Evolutionary conservation across 2,113 vertebrate genomes (phyloP).

Genomic region (Actenoides lindsayi): DNA sequence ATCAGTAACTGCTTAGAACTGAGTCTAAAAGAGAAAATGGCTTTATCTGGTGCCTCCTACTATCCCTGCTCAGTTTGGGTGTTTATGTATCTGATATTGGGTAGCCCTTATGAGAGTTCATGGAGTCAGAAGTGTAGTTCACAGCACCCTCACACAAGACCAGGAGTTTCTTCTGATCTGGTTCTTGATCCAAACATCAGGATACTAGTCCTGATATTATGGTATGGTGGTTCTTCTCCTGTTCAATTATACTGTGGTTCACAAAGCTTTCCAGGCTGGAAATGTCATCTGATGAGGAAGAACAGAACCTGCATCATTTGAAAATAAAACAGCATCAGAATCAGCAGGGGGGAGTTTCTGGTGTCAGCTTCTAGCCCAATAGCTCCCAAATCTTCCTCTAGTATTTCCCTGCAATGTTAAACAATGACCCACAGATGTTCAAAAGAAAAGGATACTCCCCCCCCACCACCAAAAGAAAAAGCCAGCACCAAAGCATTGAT

Average conservation of each 20-base stretch:
- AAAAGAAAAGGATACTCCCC: neutral
- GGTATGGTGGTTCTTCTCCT: neutral
- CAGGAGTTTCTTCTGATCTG: neutral
- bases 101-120: neutral
- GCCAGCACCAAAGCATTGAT: neutral
- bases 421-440: neutral
- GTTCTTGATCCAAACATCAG: neutral
- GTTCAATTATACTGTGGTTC: neutral
- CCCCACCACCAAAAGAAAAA: too few relatives aligned
- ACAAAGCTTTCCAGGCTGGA: neutral
- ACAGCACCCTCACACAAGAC: neutral
- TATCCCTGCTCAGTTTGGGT: neutral
- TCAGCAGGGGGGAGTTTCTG: neutral
- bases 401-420: neutral
- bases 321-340: neutral
- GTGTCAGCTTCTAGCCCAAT: neutral
- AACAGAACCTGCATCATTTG: neutral
- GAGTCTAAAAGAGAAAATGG: neutral
- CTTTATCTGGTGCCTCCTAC: neutral
- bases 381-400: neutral
- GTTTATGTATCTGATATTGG: neutral
- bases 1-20: neutral
- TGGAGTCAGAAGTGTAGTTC: neutral
- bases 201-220: neutral
- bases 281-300: neutral